phyloP scores from a whole-genome alignment of 2,888 invertebrate genomes.

The Stratiomys singularior region DNA sequence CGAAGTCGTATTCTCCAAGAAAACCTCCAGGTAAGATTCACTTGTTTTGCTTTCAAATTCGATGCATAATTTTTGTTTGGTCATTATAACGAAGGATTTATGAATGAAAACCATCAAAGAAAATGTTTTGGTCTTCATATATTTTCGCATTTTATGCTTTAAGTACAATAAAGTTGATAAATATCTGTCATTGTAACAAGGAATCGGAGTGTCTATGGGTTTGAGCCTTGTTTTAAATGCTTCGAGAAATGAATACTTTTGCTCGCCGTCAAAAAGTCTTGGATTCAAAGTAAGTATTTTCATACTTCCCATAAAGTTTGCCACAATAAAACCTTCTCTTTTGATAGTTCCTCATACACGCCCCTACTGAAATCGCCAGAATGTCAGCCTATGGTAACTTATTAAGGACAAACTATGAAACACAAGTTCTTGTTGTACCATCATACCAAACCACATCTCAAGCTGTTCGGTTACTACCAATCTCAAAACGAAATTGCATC shows the following conservation, averaged over 20 bases:
- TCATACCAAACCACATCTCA: conserved; percentile 69
- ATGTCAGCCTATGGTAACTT: conserved; percentile 76
- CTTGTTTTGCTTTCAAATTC: too few relatives aligned
- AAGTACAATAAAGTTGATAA: too few relatives aligned
- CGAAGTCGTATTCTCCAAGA: conserved; percentile 21
- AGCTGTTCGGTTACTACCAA: conserved; percentile 15
- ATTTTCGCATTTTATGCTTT: too few relatives aligned
- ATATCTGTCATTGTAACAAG: conserved; percentile 57
- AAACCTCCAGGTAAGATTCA: conserved; percentile 17
- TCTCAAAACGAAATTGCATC: conserved; percentile 69
- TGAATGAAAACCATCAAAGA: too few relatives aligned
- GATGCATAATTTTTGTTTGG: too few relatives aligned
- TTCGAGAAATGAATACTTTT: conserved; percentile 75
- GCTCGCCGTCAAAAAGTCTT: conserved; percentile 74
- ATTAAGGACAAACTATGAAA: conserved; percentile 74
- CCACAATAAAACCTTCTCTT: background rate
- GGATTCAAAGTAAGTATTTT: conserved; percentile 57
- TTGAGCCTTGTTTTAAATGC: conserved; percentile 74
- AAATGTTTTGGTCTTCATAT: too few relatives aligned
- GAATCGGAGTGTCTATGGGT: conserved; percentile 76
- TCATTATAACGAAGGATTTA: too few relatives aligned
- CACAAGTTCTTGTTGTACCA: conserved; percentile 72
- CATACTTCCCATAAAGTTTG: background rate
- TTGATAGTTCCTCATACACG: conserved; percentile 74
- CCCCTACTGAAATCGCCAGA: conserved; percentile 79